A percentile compares a stretch with the other conserved stretches of the same genome.
These are phyloP conservation scores for Adineta ricciae DNA, from an alignment of 2,888 invertebrate genomes.

Conservation along the genomic window DNA sequence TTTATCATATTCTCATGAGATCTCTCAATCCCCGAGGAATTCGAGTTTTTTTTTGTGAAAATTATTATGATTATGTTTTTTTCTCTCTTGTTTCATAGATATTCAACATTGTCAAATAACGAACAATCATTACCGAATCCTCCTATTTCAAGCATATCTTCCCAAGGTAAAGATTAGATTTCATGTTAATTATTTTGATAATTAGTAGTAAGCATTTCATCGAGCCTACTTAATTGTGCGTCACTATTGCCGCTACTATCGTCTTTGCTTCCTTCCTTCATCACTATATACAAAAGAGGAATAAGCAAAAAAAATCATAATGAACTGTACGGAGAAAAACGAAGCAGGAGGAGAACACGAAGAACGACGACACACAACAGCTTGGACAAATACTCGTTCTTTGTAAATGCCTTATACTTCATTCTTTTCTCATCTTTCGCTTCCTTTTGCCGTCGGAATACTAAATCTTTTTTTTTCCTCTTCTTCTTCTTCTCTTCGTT, in stretches of 20 bases:
- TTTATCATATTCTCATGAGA: conserved; percentile 2
- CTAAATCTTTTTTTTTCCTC: neutral
- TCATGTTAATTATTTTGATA: neutral
- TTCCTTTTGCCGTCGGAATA: neutral
- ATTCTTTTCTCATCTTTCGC: conserved; percentile 12
- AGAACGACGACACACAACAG: neutral
- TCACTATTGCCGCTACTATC: neutral
- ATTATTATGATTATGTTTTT: neutral
- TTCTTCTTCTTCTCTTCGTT: neutral
- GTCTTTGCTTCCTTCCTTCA: neutral
- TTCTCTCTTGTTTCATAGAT: neutral
- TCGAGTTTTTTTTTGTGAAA: neutral
- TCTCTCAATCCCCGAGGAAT: neutral
- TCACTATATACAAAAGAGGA: neutral
- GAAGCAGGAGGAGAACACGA: neutral
- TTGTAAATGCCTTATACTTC: neutral
- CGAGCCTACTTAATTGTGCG: neutral
- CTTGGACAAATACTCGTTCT: conserved; percentile 13
- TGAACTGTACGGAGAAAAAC: neutral
- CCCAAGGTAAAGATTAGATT: neutral
- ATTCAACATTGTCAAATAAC: neutral
- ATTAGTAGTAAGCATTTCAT: neutral
- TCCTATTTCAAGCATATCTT: neutral
- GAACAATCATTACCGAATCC: neutral
- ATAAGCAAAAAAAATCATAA: neutral